Conservation (phyloP, 2,113 vertebrate species). For the Kryptolebias marmoratus region DNA sequence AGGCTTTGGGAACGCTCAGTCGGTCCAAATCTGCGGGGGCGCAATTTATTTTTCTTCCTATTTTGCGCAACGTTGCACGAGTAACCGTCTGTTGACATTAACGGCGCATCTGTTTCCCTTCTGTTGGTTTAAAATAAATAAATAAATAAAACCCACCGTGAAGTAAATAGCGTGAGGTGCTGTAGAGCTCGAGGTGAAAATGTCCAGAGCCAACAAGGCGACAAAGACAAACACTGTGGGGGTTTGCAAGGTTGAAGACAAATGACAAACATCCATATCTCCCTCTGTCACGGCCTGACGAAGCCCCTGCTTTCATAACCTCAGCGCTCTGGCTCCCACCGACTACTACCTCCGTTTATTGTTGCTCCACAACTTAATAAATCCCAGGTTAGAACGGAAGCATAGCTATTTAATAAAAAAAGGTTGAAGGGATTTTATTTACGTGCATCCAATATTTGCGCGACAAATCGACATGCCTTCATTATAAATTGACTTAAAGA, state of each 20-base stretch:
- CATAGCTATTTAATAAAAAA: neutral
- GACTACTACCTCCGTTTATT: neutral
- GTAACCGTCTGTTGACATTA: constrained; percentile 73
- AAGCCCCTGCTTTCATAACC: constrained; percentile 53
- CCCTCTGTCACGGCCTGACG: constrained; percentile 55
- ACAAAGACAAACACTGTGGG: constrained; percentile 47
- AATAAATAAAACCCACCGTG: neutral
- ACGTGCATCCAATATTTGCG: neutral
- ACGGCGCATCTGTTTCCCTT: constrained; percentile 69
- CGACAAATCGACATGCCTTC: neutral
- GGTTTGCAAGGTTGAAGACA: constrained; percentile 38
- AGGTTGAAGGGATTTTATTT: neutral
- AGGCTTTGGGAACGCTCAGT: constrained; percentile 8
- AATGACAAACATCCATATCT: constrained; percentile 58
- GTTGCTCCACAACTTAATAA: constrained; percentile 17
- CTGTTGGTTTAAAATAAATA: constrained; percentile 32
- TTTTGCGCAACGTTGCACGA: constrained; percentile 67
- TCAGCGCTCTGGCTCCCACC: neutral
- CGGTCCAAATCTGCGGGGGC: constrained; percentile 49
- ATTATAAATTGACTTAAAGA: neutral
- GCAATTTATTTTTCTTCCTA: constrained; percentile 21
- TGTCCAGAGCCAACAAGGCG: constrained; percentile 62
- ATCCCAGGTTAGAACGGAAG: neutral
- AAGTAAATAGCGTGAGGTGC: constrained; percentile 16
- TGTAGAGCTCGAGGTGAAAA: constrained; percentile 53